These are phyloP conservation scores for Triplophysa siluroides DNA, from an alignment of 2,113 vertebrate species.

Conservation along the genomic window DNA sequence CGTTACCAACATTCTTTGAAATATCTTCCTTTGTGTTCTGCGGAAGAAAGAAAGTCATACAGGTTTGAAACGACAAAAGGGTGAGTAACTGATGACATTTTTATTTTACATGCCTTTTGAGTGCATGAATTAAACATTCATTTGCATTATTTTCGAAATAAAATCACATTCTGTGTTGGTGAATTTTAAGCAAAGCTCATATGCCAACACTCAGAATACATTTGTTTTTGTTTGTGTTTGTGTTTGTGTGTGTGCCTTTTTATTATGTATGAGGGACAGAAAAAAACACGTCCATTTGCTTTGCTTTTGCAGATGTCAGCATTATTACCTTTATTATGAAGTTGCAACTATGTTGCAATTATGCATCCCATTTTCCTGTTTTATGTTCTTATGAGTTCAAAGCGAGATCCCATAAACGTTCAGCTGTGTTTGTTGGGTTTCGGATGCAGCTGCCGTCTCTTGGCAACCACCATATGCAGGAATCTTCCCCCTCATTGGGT, in stretches of 20 bases:
- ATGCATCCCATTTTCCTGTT: background rate
- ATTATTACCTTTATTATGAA: slow-evolving; percentile 14
- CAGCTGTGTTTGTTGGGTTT: slow-evolving; percentile 40
- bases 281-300: slow-evolving; percentile 1
- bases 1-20: too few relatives aligned
- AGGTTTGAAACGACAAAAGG: too few relatives aligned
- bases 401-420: slow-evolving; percentile 9
- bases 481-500: slow-evolving; percentile 26
- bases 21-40: too few relatives aligned
- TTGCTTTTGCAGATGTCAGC: slow-evolving; percentile 24
- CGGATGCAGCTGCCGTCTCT: slow-evolving; percentile 32
- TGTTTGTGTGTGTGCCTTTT: slow-evolving; percentile 8
- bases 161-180: background rate
- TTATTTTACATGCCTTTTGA: too few relatives aligned
- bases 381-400: background rate
- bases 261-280: background rate
- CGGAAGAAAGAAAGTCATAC: too few relatives aligned
- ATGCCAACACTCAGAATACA: background rate
- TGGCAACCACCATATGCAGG: slow-evolving; percentile 16
- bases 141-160: background rate
- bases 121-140: too few relatives aligned
- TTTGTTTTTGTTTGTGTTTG: slow-evolving; percentile 48
- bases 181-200: too few relatives aligned
- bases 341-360: background rate
- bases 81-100: too few relatives aligned